These are phyloP conservation scores for Diarsia rubi DNA, from an alignment of 2,888 invertebrate genomes.

Conservation along the genomic window DNA sequence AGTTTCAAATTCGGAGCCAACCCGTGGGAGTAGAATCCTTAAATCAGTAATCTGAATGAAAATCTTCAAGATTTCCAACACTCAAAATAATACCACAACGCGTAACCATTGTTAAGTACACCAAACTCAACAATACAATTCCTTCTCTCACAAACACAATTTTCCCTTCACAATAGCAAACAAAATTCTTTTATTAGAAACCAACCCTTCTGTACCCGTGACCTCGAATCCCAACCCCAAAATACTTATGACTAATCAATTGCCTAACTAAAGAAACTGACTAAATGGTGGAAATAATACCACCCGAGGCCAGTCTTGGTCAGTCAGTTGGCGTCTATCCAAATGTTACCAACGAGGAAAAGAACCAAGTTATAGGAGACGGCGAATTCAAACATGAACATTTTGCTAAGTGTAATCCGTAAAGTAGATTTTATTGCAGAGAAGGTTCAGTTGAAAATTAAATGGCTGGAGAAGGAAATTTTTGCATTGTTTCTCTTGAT, in stretches of 20 bases:
- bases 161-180: conserved; percentile 30
- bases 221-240: conserved; percentile 59
- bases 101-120: not conserved
- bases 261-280: conserved; percentile 70
- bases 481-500: conserved; percentile 27
- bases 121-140: conserved; percentile 1
- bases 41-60: not conserved
- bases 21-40: not conserved
- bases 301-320: conserved; percentile 65
- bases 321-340: conserved; percentile 64
- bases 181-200: conserved; percentile 24
- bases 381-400: conserved; percentile 37
- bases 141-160: conserved; percentile 13
- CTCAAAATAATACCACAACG: not conserved
- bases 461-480: not conserved
- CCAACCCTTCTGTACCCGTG: conserved; percentile 56
- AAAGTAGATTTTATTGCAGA: conserved; percentile 29
- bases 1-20: not conserved
- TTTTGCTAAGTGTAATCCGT: not conserved
- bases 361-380: conserved; percentile 45
- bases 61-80: not conserved
- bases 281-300: conserved; percentile 71
- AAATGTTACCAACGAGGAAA: conserved; percentile 54
- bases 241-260: conserved; percentile 77
- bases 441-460: conserved; percentile 30